phyloP scores from a whole-genome alignment of 2,113 vertebrate genomes.

The Poecilia latipinna region DNA sequence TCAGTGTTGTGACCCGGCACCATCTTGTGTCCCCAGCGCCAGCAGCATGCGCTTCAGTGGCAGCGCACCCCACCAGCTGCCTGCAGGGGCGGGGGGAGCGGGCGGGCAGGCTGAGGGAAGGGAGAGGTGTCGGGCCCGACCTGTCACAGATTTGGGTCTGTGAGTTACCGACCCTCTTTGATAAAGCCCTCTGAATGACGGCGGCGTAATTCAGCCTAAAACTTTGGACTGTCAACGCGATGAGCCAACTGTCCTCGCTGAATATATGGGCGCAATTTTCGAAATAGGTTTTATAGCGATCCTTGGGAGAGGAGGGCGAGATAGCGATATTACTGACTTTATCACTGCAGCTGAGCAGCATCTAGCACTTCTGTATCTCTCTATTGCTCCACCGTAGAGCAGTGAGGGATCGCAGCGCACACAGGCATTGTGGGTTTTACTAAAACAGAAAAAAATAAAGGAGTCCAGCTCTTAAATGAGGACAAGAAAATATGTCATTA shows the following conservation, averaged over 20 bases:
- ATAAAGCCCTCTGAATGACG: slow-evolving; percentile 81
- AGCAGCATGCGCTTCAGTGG: slow-evolving; percentile 39
- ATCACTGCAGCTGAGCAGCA: slow-evolving; percentile 79
- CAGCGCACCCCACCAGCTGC: slow-evolving; percentile 53
- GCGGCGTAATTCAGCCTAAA: slow-evolving; percentile 81
- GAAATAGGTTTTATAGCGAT: slow-evolving; percentile 84
- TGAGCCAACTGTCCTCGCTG: slow-evolving; percentile 78
- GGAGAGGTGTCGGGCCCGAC: slow-evolving; percentile 19
- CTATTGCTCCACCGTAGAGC: slow-evolving; percentile 52
- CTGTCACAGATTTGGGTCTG: slow-evolving; percentile 66
- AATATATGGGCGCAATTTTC: slow-evolving; percentile 84
- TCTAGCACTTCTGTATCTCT: slow-evolving; percentile 66
- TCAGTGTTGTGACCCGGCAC: slow-evolving; percentile 50
- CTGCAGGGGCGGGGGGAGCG: slow-evolving; percentile 9
- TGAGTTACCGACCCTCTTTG: slow-evolving; percentile 81
- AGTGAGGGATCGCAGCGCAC: slow-evolving; percentile 41
- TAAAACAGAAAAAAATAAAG: slow-evolving; percentile 34
- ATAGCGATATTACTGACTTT: slow-evolving; percentile 85
- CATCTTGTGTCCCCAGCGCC: slow-evolving; percentile 69
- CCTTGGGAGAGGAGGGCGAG: slow-evolving; percentile 81
- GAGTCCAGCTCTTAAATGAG: slow-evolving; percentile 30
- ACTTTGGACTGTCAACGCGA: slow-evolving; percentile 81
- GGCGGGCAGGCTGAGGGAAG: slow-evolving; percentile 1
- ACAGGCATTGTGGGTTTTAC: slow-evolving; percentile 30
- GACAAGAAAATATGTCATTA: slow-evolving; percentile 40